Evolutionary conservation across 1,140 invertebrate genomes (phyloP), one percentile per base, ranked within the genome.

Genomic region (Neodiprion lecontei): DNA sequence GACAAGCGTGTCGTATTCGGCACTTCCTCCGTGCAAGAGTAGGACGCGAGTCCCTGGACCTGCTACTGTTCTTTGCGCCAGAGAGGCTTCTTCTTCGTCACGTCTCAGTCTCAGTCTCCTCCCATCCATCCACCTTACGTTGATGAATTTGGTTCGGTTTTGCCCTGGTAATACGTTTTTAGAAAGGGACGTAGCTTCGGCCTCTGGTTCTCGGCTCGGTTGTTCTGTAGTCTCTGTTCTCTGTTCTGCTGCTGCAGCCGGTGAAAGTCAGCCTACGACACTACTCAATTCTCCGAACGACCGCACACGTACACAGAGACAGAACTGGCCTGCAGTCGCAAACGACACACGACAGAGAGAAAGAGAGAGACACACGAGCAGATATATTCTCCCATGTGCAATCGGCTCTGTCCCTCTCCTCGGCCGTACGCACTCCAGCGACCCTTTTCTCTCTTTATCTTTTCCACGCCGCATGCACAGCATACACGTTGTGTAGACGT

Each of bases 261-360:
- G 53, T 61, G 53, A 61, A 61, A 61, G 53, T 61, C 53, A 61
- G 53, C 53, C 53, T 61, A 61, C 53, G 11, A 61, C 53, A 61
- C 53, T 61, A 61, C 53, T 61, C 9, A 61, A 61, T 61, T 61
- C 53, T 61, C 53, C n/a, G 53, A 61, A 61, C 53, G n/a, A 40
- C 28, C 28, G 28, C 28, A 40, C 28, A 40, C 2, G 5, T 40
- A 40, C 28, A 40, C 28, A 40, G 1, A 40, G 1, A 4, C 28
- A 40, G 28, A 40, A 40, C 28, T 40, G 28, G 28, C 28, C 28
- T 40, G 28, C 28, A 40, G 28, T 40, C 28, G 28, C 53, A 61
- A 17, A 61, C 53, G n/a, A 61, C 53, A 61, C 53, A 61, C 53
- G n/a, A 61, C 53, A 61, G 11, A 61, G 4, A 61, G 53, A 61